phyloP scores from a whole-genome alignment of 2,113 vertebrate genomes.

The Dipodomys stephensi region DNA sequence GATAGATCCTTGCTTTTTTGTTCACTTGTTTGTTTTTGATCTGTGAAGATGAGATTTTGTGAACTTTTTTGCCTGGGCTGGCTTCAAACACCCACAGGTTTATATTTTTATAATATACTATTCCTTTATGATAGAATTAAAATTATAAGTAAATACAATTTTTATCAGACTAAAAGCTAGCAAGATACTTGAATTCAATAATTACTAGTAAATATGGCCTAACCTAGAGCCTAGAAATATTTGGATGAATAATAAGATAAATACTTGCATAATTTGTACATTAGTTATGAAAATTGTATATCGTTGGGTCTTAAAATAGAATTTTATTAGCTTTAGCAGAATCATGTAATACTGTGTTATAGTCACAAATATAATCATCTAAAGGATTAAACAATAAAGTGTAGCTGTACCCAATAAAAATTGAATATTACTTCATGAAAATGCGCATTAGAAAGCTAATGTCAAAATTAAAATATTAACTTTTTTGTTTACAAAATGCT shows the following conservation, averaged over 20 bases:
- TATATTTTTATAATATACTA: too few species aligned
- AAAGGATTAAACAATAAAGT: not conserved
- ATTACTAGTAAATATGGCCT: conserved; percentile 9
- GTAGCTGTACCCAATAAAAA: not conserved
- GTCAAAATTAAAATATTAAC: not conserved
- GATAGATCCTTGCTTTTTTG: not conserved
- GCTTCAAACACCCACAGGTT: too few species aligned
- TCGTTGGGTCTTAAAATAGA: not conserved
- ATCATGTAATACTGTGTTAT: conserved; percentile 12
- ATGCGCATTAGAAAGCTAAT: not conserved
- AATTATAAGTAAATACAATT: conserved; percentile 3
- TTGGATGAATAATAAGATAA: conserved; percentile 29
- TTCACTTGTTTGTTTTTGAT: not conserved
- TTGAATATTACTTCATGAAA: not conserved
- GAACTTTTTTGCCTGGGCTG: too few species aligned
- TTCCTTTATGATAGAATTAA: not conserved
- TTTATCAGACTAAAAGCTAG: not conserved
- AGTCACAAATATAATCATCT: not conserved
- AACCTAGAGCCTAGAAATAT: conserved; percentile 24
- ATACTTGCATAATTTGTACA: not conserved
- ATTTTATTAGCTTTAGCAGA: conserved; percentile 35
- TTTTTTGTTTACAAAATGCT: not conserved
- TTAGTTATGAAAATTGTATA: not conserved
- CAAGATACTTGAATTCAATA: conserved; percentile 14
- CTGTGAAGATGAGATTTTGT: too few species aligned